phyloP scores from a whole-genome alignment of 2,797 vertebrate genomes.

The Tenualosa thibaudeaui region DNA sequence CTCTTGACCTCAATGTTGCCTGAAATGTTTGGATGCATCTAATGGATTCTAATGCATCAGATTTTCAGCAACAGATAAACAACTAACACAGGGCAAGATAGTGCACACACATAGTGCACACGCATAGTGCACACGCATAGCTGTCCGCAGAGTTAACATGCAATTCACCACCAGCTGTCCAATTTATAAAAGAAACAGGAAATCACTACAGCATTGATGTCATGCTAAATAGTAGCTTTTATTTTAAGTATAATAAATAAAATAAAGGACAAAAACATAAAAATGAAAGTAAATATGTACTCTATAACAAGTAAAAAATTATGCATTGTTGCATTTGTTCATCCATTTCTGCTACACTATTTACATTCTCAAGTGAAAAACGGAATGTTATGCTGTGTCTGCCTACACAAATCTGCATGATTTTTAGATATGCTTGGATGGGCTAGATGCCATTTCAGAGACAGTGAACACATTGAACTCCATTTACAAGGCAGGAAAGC shows the following conservation, averaged over 20 bases:
- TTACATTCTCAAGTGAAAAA: not conserved
- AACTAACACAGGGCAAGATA: constrained; percentile 39
- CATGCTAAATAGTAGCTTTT: too few relatives aligned
- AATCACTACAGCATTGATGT: not conserved
- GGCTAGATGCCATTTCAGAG: not conserved
- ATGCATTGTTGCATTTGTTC: not conserved
- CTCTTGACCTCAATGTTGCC: not conserved
- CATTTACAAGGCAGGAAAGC: not conserved
- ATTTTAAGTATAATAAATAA: not conserved
- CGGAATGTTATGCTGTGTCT: not conserved
- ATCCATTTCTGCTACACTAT: too few relatives aligned
- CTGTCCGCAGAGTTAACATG: not conserved
- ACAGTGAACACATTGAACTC: not conserved
- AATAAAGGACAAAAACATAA: too few relatives aligned
- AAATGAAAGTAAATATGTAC: not conserved
- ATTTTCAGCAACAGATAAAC: constrained; percentile 31
- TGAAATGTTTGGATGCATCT: not conserved
- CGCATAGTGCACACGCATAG: too few relatives aligned
- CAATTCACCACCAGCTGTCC: not conserved
- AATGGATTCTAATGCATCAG: not conserved
- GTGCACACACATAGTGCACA: not conserved
- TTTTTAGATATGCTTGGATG: not conserved
- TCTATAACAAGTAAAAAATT: not conserved
- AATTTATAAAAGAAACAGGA: not conserved
- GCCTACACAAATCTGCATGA: not conserved